These are phyloP conservation scores for Palloptera scutellata DNA, from an alignment of 2,888 invertebrate genomes.

Conservation along the genomic window DNA sequence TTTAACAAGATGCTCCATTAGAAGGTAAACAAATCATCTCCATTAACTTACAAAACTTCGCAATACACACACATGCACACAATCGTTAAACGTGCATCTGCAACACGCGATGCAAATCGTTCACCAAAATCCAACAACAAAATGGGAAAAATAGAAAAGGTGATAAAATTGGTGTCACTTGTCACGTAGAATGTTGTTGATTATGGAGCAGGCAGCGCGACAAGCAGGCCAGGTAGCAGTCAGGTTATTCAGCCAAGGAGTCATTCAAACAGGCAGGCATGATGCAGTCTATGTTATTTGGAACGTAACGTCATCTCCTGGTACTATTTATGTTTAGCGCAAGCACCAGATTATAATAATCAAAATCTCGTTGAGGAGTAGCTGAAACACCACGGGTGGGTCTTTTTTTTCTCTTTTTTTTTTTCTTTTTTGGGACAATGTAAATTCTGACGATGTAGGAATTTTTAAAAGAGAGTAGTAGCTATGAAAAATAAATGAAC, in stretches of 20 bases:
- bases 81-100: conserved; percentile 58
- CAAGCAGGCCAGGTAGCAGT: no score
- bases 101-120: conserved; percentile 36
- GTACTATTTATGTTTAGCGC: no score
- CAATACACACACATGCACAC: conserved; percentile 38
- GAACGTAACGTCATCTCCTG: no score
- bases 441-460: no score
- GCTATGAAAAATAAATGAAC: no score
- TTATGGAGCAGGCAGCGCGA: conserved; percentile 43
- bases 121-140: conserved; percentile 18
- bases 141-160: conserved; percentile 47
- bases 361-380: no score
- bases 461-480: no score
- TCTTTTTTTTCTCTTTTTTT: no score
- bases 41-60: conserved; percentile 58
- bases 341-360: no score
- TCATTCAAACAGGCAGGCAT: conserved; percentile 21
- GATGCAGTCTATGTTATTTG: not conserved
- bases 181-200: conserved; percentile 57
- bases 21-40: conserved; percentile 57
- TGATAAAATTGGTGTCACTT: conserved; percentile 60
- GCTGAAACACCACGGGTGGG: no score
- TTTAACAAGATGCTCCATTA: conserved; percentile 42
- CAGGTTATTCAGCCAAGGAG: no score
- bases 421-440: no score